These are phyloP conservation scores for Drosophila infuscata DNA, from an alignment of 2,888 invertebrate species.

Conservation along the genomic window DNA sequence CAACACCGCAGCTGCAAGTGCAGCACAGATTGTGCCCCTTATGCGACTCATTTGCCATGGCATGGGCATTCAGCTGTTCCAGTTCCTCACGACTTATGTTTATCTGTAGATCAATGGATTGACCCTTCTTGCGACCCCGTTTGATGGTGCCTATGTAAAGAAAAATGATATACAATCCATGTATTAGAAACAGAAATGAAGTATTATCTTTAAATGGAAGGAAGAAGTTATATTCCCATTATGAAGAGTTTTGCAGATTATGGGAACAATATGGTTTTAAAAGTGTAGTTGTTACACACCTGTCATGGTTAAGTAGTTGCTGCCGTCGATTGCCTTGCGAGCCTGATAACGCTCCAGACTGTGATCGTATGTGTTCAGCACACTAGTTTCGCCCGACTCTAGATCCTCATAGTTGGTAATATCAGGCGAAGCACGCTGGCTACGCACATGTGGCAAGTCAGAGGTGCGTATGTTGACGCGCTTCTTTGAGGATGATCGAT, in stretches of 20 bases:
- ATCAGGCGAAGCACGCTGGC: conserved; percentile 84
- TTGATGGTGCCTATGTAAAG: conserved; percentile 88
- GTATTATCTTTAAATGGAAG: background rate
- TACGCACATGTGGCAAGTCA: conserved; percentile 83
- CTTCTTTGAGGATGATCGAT: conserved; percentile 86
- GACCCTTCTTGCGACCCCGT: conserved; percentile 90
- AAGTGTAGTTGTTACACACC: conserved; percentile 50
- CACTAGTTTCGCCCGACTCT: conserved; percentile 84
- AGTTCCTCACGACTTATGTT: conserved; percentile 90
- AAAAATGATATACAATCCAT: background rate
- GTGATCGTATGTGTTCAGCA: conserved; percentile 83
- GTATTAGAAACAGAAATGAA: background rate
- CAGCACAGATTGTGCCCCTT: conserved; percentile 87
- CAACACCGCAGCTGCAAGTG: conserved; percentile 87
- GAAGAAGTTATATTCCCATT: background rate
- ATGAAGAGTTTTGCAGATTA: background rate
- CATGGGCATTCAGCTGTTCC: conserved; percentile 88
- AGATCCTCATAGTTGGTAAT: conserved; percentile 83
- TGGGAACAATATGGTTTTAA: background rate
- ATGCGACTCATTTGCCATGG: conserved; percentile 86
- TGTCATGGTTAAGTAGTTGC: conserved; percentile 88
- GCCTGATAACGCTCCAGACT: conserved; percentile 87
- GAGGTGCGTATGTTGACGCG: conserved; percentile 88
- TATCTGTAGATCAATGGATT: conserved; percentile 90
- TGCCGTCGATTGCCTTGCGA: conserved; percentile 86